Evolutionary conservation across 2,888 invertebrate species (phyloP).

Genomic region (Meiosimyza platycephala): DNA sequence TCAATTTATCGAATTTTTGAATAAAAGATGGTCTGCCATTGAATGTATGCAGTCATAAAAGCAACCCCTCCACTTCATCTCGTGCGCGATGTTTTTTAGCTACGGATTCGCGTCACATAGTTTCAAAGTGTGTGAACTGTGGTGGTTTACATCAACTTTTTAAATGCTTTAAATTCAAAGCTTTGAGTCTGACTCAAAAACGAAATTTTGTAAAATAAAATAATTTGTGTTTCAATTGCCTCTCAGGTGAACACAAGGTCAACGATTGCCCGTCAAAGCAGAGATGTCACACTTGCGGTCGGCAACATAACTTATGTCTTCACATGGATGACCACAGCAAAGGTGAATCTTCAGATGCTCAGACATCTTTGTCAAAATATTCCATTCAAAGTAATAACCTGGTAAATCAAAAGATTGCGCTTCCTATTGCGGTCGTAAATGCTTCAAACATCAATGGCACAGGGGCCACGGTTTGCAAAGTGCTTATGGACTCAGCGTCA

Average conservation of each 20-base stretch:
- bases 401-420: too few species aligned
- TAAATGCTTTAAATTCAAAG: slow-evolving; percentile 23
- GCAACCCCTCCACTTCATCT: slow-evolving; percentile 1
- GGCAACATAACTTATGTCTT: slow-evolving; percentile 14
- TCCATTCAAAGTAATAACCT: too few species aligned
- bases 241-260: slow-evolving; percentile 1
- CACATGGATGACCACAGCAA: background rate
- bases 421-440: too few species aligned
- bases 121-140: background rate
- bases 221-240: slow-evolving; percentile 16
- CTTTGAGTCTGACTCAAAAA: background rate
- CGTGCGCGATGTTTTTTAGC: slow-evolving; percentile 13
- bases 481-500: too few species aligned
- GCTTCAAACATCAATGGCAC: background rate
- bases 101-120: background rate
- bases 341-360: too few species aligned
- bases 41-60: slow-evolving; percentile 18
- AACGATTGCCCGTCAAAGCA: slow-evolving; percentile 11
- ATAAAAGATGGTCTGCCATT: slow-evolving; percentile 3
- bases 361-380: too few species aligned
- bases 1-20: slow-evolving; percentile 14
- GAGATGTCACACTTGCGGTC: slow-evolving; percentile 8
- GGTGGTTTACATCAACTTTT: background rate
- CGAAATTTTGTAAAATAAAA: slow-evolving; percentile 4
- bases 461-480: background rate